Base-by-base conservation (phyloP, 2,888 invertebrate species). In the Nebria salina region DNA sequence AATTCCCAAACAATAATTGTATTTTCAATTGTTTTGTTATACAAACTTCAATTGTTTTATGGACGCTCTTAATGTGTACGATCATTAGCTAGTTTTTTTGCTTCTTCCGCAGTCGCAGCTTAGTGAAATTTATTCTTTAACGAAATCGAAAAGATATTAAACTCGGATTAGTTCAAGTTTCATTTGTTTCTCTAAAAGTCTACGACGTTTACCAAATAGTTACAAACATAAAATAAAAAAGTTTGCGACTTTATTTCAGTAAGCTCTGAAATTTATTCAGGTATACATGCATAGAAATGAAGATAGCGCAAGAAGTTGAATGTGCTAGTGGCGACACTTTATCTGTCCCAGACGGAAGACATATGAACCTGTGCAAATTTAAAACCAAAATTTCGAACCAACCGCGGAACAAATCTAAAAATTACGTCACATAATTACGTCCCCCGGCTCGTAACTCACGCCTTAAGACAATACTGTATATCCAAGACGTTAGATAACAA, bases 41-140 rank as follows among this genome's bases (percentile, higher is more conserved):
- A 34, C 34, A 34, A 34, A 34, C 34, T 34, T 34, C 34, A 54
- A 13, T 54, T 54, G 54, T 54, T 54, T 54, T 54, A 8, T 13
- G 8, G 54, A 13, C 2, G 13, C 54, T 13, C 74, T 78, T 78
- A 78, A 78, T 70, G 74, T 74, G 74, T 78, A 43, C 65, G 65
- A 72, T 73, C 78, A 78, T 78, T 78, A 78, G 74, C 66, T 73
- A 74, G 78, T 78, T 78, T 78, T 78, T 78, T 78, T 73, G 65
- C 74, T 78, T 65, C 7, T 0, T 34, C 2, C 9, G 34, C n/a
- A 25, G 6, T 68, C 9, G 34, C 4, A 54, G 54, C 54, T 54
- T 13, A 8, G 13, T 11, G 54, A 54, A 54, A 54, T 54, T 8
- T 54, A 54, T 54, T 54, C 54, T 54, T 54, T 11, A 54, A 54